These are phyloP conservation scores for Phasianus colchicus DNA, from an alignment of 2,113 vertebrate species.

Conservation along the genomic window DNA sequence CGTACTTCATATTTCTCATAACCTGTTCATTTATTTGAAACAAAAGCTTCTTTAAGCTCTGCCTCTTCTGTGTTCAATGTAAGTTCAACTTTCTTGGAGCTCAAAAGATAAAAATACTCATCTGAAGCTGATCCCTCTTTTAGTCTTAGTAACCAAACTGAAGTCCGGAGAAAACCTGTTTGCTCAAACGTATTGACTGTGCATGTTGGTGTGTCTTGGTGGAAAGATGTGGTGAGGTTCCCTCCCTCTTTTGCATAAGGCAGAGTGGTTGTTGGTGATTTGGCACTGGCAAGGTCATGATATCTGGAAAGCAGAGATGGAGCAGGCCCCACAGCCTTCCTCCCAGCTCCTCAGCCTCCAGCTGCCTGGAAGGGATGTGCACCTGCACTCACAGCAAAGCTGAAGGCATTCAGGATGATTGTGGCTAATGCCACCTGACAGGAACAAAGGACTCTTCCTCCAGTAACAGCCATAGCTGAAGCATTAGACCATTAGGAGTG, in stretches of 20 bases:
- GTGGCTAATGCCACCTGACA: neutral
- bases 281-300: accelerated
- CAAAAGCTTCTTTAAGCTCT: neutral
- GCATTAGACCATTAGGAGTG: neutral
- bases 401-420: neutral
- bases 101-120: neutral
- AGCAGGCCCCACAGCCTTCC: neutral
- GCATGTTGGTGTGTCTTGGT: neutral
- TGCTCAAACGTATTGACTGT: neutral
- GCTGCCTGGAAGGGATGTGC: neutral
- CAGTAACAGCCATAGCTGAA: neutral
- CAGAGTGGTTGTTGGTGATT: neutral
- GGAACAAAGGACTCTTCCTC: neutral
- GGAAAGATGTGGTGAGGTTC: neutral
- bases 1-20: neutral
- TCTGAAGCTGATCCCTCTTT: neutral
- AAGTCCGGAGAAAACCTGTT: neutral
- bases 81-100: neutral
- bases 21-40: constrained; percentile 27
- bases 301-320: neutral
- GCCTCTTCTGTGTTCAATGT: neutral
- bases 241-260: neutral
- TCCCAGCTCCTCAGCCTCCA: neutral
- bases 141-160: neutral
- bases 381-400: accelerated